These are phyloP conservation scores for Trichechus manatus DNA, from an alignment of 2,113 vertebrate species.

Conservation along the genomic window DNA sequence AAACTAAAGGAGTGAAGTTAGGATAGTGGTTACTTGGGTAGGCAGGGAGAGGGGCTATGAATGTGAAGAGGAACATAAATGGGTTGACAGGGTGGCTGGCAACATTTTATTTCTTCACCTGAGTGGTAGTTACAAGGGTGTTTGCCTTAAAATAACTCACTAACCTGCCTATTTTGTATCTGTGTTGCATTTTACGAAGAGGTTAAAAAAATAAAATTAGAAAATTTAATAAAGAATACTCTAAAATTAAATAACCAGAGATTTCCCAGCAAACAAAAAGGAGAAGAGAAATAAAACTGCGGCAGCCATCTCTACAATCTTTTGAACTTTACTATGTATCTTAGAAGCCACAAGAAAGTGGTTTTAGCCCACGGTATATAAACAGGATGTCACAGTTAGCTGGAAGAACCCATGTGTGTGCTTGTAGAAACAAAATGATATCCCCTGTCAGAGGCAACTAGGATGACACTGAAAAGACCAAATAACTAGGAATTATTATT, in stretches of 20 bases:
- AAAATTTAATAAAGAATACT: slow-evolving; percentile 27
- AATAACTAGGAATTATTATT: not conserved
- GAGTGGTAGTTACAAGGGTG: not conserved
- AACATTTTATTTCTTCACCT: not conserved
- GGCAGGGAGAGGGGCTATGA: no score
- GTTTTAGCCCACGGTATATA: slow-evolving; percentile 30
- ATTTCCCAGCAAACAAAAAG: slow-evolving; percentile 63
- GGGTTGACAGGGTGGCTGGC: not conserved
- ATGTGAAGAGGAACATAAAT: not conserved
- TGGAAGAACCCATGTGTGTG: not conserved
- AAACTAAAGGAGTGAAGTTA: not conserved
- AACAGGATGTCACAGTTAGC: slow-evolving; percentile 73
- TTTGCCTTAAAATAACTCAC: not conserved
- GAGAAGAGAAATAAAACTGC: slow-evolving; percentile 56
- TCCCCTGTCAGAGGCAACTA: not conserved
- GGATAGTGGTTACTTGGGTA: not conserved
- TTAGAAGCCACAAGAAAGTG: slow-evolving; percentile 67
- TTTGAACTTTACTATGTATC: slow-evolving; percentile 51
- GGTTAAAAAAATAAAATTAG: slow-evolving; percentile 25
- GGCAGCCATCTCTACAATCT: not conserved
- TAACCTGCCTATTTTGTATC: not conserved
- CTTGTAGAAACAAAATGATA: not conserved
- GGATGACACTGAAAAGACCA: slow-evolving; percentile 8
- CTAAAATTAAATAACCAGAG: slow-evolving; percentile 51
- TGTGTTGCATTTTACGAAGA: not conserved